Conservation (phyloP, 2,888 invertebrate species). For the Gandaritis pyraliata region DNA sequence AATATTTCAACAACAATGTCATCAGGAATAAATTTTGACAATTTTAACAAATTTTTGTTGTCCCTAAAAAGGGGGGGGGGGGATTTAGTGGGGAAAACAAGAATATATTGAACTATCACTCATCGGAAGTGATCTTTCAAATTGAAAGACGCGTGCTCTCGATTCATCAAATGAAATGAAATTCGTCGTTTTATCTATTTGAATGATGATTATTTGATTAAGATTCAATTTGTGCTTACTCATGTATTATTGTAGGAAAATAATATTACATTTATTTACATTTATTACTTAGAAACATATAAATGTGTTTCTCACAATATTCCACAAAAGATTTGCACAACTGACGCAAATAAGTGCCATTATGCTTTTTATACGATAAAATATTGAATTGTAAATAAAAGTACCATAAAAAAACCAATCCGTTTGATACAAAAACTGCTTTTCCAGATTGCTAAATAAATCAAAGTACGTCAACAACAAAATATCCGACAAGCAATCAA, state of each 20-base stretch:
- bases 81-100: background rate
- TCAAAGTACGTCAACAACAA: constrained; percentile 26
- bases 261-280: too few relatives aligned
- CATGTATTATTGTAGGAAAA: background rate
- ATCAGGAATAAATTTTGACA: too few relatives aligned
- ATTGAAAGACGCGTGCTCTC: constrained; percentile 61
- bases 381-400: too few relatives aligned
- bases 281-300: too few relatives aligned
- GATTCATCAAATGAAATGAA: constrained; percentile 66
- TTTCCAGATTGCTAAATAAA: constrained; percentile 13
- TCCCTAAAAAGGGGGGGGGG: too few relatives aligned
- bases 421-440: background rate
- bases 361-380: too few relatives aligned
- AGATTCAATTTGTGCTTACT: constrained; percentile 35
- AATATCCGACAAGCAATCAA: constrained; percentile 19
- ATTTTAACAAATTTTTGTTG: too few relatives aligned
- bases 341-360: too few relatives aligned
- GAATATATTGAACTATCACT: constrained; percentile 19
- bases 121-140: constrained; percentile 62
- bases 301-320: too few relatives aligned
- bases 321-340: too few relatives aligned
- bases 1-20: too few relatives aligned
- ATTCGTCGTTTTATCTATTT: constrained; percentile 41
- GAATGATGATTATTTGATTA: constrained; percentile 40
- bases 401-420: too few relatives aligned